Evolutionary conservation across 2,888 invertebrate genomes (phyloP).

Genomic region (Sisyra terminalis): DNA sequence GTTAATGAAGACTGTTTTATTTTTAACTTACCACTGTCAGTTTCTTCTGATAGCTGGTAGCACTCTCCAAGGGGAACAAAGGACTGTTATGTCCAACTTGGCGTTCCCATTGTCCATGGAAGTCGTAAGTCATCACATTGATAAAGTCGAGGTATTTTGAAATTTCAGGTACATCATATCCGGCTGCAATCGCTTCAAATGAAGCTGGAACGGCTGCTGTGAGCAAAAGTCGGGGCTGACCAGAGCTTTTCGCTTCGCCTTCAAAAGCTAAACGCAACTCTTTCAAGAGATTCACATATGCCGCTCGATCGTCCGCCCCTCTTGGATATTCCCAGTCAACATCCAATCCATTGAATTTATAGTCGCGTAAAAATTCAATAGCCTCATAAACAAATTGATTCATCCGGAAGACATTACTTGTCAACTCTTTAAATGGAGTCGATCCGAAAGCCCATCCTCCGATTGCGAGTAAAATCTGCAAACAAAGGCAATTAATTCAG

Average conservation of each 20-base stretch:
- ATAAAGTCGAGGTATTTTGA: constrained; percentile 87
- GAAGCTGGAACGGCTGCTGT: constrained; percentile 88
- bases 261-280: constrained; percentile 85
- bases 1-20: too few relatives aligned
- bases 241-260: constrained; percentile 79
- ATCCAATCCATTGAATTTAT: constrained; percentile 83
- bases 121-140: constrained; percentile 91
- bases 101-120: constrained; percentile 89
- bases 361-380: constrained; percentile 79
- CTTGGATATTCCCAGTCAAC: constrained; percentile 92
- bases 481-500: constrained; percentile 11
- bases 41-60: constrained; percentile 83
- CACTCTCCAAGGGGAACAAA: constrained; percentile 72
- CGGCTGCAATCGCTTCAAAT: constrained; percentile 85
- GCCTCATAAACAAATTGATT: constrained; percentile 91
- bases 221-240: constrained; percentile 59
- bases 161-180: constrained; percentile 86
- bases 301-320: constrained; percentile 70
- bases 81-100: constrained; percentile 89
- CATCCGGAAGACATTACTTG: constrained; percentile 82
- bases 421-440: constrained; percentile 83
- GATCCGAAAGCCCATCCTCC: constrained; percentile 97
- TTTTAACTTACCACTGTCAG: constrained; percentile 62
- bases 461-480: constrained; percentile 63
- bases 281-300: constrained; percentile 68